Base-by-base conservation (phyloP, 2,888 invertebrate species). In the Odontothrips loti region DNA sequence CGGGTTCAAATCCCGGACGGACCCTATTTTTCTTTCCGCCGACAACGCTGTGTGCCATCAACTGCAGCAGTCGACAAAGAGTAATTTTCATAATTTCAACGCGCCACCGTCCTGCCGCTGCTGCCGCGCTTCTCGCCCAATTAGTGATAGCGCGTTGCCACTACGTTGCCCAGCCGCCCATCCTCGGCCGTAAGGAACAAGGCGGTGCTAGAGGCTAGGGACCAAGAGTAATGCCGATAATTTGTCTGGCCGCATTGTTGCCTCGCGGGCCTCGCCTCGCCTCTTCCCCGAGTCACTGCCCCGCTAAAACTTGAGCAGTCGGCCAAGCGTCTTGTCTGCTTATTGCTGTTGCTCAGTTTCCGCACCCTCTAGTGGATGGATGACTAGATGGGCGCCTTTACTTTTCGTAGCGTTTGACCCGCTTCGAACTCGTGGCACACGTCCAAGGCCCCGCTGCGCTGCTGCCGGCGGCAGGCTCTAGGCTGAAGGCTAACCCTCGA, bases 1-100 rank as follows among this genome's bases (percentile, higher is more conserved):
- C 91, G 91, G 91, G 91, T 91, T 91, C 91, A 91, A 91, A 91
- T 91, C 91, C 91, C 90, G 91, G 91, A 90, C 90, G 58, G 58
- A 58, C 58, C 58, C 58, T 6, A 6, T 15, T 15, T 58, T 58
- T 58, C 15, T 10, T 58, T 0, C 58, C 6, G 58, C 6, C 15
- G 17, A 58, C 4, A 43, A 6, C 34, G 34, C 34, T 43, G 34
- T 43, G 34, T 43, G 34, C 34, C 3, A 43, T 43, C 34, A 43
- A 2, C 34, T 2, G 34, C 34, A 43, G 34, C 34, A 43, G 34
- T 43, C 34, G 34, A 43, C 34, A 43, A 43, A 43, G 34, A 43
- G 27, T 27, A 75, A 75, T 23, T 75, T 75, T 75, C 27, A 75
- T 75, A n/a, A 75, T 75, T 75, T 75, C 11, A n/a, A 27, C 68